phyloP scores from a whole-genome alignment of 2,888 invertebrate species.

The Athalia rosae region DNA sequence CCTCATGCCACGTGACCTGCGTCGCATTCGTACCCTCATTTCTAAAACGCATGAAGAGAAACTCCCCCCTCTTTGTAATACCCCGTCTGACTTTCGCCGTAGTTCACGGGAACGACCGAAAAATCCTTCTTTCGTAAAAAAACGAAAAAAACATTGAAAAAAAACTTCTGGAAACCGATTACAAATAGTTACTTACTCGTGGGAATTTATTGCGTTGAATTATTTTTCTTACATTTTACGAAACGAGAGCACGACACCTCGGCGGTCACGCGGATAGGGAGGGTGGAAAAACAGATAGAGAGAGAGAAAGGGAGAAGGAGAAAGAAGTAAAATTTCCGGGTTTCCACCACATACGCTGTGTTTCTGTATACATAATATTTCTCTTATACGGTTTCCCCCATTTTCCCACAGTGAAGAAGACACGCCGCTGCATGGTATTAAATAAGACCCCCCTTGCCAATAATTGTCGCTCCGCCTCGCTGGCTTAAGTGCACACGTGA shows the following conservation, averaged over 20 bases:
- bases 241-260: too few species aligned
- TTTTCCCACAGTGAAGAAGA: slow-evolving; percentile 35
- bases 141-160: too few species aligned
- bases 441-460: slow-evolving; percentile 2
- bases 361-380: background rate
- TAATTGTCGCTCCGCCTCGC: slow-evolving; percentile 39
- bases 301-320: background rate
- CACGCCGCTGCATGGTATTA: background rate
- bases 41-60: background rate
- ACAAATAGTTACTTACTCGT: background rate
- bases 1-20: slow-evolving; percentile 29
- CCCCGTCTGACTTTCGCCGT: background rate
- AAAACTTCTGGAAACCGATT: too few species aligned
- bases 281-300: background rate
- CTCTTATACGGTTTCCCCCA: slow-evolving; percentile 27
- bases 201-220: background rate
- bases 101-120: too few species aligned
- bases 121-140: too few species aligned
- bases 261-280: background rate
- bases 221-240: background rate
- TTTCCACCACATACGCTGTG: background rate
- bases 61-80: background rate
- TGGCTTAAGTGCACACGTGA: slow-evolving; percentile 34
- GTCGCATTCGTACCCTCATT: background rate
- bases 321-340: slow-evolving; percentile 24